Conservation (phyloP, 2,888 invertebrate genomes). For the Metalampra italica region DNA sequence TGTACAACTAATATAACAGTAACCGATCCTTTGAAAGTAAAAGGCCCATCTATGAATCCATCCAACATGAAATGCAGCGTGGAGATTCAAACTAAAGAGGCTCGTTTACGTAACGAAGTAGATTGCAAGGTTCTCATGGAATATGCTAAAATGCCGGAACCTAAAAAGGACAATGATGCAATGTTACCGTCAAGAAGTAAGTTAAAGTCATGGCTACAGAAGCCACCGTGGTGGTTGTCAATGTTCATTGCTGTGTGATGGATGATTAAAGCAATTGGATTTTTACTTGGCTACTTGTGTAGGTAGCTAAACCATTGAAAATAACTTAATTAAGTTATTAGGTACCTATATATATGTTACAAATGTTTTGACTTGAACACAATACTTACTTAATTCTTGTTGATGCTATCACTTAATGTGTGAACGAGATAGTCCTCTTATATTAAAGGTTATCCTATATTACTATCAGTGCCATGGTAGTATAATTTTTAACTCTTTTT, state of each 20-base stretch:
- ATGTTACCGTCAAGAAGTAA: conserved; percentile 47
- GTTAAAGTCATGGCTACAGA: conserved; percentile 53
- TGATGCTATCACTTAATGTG: no score
- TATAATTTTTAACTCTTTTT: no score
- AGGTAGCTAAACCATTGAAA: no score
- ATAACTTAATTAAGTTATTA: no score
- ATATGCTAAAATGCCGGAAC: conserved; percentile 55
- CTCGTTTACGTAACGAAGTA: conserved; percentile 39
- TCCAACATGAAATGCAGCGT: conserved; percentile 50
- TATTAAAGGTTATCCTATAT: no score
- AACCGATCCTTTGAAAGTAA: conserved; percentile 49
- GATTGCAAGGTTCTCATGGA: conserved; percentile 49
- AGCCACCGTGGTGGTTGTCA: conserved; percentile 69
- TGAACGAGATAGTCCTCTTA: no score
- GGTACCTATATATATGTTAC: not conserved
- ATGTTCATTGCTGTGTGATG: conserved; percentile 52
- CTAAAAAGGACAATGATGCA: conserved; percentile 29
- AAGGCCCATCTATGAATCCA: conserved; percentile 42
- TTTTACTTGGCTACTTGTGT: no score
- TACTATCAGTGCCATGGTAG: no score
- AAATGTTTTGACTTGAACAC: not conserved
- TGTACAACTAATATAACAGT: conserved; percentile 34
- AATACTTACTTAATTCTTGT: no score
- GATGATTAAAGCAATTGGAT: no score
- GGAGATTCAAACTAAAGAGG: conserved; percentile 46